Percentiles rank a stretch among this genome's conserved stretches.
Conservation (phyloP, 2,797 vertebrate species). For the Vireo griseus region DNA sequence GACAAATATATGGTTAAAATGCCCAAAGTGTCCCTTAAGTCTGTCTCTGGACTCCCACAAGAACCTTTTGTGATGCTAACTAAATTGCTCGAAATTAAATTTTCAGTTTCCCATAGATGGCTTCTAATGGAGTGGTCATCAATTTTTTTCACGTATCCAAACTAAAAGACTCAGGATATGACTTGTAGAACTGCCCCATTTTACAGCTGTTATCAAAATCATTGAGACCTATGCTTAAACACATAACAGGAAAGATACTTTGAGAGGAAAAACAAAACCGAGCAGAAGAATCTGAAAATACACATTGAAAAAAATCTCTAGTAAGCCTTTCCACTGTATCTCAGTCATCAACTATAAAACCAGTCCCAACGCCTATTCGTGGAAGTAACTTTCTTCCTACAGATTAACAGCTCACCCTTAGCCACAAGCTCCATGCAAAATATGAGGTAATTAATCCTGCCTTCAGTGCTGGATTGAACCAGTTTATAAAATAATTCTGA, state of each 20-base stretch:
- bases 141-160: background rate
- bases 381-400: background rate
- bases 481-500: background rate
- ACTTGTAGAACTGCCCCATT: background rate
- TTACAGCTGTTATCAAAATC: background rate
- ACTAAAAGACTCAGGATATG: background rate
- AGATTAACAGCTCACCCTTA: background rate
- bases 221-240: background rate
- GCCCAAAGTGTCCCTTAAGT: background rate
- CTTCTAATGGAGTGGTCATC: background rate
- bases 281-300: background rate
- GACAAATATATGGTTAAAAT: background rate
- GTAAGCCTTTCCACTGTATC: background rate
- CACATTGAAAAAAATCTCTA: background rate
- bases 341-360: background rate
- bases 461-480: background rate
- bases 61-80: background rate
- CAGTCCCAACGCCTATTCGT: background rate
- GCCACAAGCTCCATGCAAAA: background rate
- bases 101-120: background rate
- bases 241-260: background rate
- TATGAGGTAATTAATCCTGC: background rate
- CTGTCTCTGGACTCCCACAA: background rate
- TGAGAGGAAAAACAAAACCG: background rate
- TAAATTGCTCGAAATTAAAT: background rate